A percentile compares a stretch with the other conserved stretches of the same genome.
Conservation (phyloP, 2,113 vertebrate genomes). For the Chloebia gouldiae region DNA sequence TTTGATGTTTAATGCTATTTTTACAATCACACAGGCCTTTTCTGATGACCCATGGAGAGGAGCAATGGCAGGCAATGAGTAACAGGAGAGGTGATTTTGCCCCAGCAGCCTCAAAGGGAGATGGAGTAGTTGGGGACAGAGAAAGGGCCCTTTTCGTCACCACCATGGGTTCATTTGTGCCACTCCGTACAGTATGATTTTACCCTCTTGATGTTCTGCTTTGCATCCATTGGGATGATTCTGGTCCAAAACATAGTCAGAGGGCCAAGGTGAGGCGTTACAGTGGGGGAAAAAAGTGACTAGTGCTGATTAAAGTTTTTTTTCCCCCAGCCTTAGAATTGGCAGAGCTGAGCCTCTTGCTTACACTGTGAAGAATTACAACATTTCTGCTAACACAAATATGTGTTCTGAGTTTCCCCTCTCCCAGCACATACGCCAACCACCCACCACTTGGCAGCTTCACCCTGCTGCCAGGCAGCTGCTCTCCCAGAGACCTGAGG, state of each 20-base stretch:
- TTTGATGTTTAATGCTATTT: background rate
- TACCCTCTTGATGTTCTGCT: background rate
- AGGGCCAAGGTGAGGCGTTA: background rate
- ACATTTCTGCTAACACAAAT: constrained; percentile 45
- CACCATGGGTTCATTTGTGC: background rate
- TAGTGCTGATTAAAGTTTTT: background rate
- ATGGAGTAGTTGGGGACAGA: background rate
- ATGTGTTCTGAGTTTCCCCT: background rate
- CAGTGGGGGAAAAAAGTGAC: background rate
- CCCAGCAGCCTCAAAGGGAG: background rate
- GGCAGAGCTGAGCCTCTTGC: constrained; percentile 51
- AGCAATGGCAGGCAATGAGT: background rate
- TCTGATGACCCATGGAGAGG: background rate
- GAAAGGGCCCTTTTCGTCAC: background rate
- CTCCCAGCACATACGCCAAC: constrained; percentile 27
- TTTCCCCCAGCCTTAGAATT: background rate
- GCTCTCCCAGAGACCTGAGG: background rate
- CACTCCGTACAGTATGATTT: background rate
- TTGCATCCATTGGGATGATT: background rate
- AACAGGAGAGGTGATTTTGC: background rate
- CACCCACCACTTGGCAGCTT: constrained; percentile 63
- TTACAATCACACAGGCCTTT: background rate
- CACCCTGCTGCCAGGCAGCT: constrained; percentile 43
- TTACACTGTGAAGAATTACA: constrained; percentile 48
- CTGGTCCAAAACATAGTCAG: background rate